Evolutionary conservation across 1,140 invertebrate genomes (phyloP).

Genomic region (Aleiodes sp.): DNA sequence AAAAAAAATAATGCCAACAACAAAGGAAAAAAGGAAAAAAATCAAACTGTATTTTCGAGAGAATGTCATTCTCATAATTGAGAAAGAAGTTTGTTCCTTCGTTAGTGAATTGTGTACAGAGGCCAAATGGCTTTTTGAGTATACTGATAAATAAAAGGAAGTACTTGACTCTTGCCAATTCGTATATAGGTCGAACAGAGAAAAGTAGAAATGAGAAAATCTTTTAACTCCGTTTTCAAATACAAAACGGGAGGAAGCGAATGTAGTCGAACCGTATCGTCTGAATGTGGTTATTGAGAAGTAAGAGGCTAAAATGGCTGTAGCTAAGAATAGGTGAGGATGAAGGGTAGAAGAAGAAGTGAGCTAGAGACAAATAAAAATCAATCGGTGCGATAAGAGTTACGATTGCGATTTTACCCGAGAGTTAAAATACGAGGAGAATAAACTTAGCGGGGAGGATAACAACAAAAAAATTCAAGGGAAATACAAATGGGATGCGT

Average conservation of each 20-base stretch:
- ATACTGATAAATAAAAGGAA: not conserved
- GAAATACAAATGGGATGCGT: conserved; percentile 34
- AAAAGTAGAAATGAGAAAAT: not conserved
- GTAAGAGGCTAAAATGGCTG: not conserved
- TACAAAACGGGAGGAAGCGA: not conserved
- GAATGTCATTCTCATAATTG: not conserved
- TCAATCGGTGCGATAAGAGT: conserved; percentile 42
- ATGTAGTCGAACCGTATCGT: not conserved
- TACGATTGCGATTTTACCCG: conserved; percentile 39
- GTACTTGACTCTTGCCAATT: not conserved
- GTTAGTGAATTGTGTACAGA: no score
- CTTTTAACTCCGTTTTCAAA: not conserved
- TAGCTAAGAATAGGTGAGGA: conserved; percentile 7
- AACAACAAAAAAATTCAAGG: conserved; percentile 29
- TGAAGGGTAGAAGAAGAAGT: conserved; percentile 26
- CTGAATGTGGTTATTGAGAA: conserved; percentile 17
- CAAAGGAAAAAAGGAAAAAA: not conserved
- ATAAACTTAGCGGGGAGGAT: conserved; percentile 16
- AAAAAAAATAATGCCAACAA: no score
- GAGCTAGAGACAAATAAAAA: conserved; percentile 40
- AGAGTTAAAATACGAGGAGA: not conserved
- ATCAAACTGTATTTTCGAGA: not conserved
- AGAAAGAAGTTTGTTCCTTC: no score
- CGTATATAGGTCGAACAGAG: conserved; percentile 1
- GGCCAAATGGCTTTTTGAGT: not conserved